Conservation (phyloP, 2,113 vertebrate genomes). For the Hipposideros armiger region DNA sequence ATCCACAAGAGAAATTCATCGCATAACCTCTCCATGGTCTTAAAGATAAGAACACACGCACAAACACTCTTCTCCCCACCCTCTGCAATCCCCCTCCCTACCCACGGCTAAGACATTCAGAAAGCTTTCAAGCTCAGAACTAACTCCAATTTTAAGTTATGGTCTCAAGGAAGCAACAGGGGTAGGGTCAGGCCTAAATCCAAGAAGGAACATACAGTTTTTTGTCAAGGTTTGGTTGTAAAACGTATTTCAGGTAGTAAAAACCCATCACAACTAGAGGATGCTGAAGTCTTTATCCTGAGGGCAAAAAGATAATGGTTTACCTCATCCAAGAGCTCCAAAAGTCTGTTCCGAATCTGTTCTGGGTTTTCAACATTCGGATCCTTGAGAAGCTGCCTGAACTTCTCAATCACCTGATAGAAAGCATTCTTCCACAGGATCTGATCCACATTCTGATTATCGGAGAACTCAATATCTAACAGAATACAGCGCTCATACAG, state of each 20-base stretch:
- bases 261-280: conserved; percentile 15
- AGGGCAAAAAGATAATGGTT: conserved; percentile 47
- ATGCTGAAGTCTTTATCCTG: conserved; percentile 46
- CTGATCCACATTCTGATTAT: conserved; percentile 97
- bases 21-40: conserved; percentile 6
- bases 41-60: conserved; percentile 17
- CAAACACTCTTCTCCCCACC: neutral
- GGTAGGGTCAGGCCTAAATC: neutral
- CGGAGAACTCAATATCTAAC: conserved; percentile 96
- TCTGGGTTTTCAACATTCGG: conserved; percentile 89
- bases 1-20: conserved; percentile 7
- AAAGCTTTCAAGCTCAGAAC: conserved; percentile 64
- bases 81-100: no score
- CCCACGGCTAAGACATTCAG: neutral
- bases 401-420: conserved; percentile 98
- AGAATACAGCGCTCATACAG: conserved; percentile 96
- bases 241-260: conserved; percentile 34
- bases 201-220: neutral
- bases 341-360: conserved; percentile 92
- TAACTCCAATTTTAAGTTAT: conserved; percentile 34
- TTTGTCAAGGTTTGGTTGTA: neutral
- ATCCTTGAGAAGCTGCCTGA: conserved; percentile 98
- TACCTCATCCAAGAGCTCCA: conserved; percentile 97
- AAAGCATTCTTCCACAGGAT: conserved; percentile 98
- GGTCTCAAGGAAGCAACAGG: conserved; percentile 21